Conservation (phyloP, 2,113 vertebrate species). For the Podiceps cristatus region DNA sequence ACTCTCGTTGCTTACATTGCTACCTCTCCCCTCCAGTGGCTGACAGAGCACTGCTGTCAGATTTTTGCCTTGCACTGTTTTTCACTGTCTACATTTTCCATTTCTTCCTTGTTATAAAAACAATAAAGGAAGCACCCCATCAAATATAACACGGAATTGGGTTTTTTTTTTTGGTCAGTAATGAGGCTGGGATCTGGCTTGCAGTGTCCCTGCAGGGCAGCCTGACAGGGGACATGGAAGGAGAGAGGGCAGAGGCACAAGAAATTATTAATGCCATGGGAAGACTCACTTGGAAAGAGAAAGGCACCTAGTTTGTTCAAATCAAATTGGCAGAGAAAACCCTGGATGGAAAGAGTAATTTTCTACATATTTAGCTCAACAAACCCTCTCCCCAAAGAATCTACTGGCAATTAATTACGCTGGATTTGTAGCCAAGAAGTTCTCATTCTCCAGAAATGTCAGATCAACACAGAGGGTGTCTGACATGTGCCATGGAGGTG, state of each 20-base stretch:
- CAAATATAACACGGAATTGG: neutral
- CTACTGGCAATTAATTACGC: neutral
- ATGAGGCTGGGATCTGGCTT: neutral
- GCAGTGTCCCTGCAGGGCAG: neutral
- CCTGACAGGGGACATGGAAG: neutral
- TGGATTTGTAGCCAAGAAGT: neutral
- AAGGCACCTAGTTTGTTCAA: neutral
- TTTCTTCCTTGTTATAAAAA: slow-evolving; percentile 24
- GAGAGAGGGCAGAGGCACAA: neutral
- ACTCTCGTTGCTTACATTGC: neutral
- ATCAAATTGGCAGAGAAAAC: neutral
- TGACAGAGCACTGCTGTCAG: neutral
- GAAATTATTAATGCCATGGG: neutral
- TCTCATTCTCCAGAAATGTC: neutral
- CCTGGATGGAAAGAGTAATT: neutral
- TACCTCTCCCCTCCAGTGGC: neutral
- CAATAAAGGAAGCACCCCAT: neutral
- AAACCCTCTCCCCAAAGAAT: neutral
- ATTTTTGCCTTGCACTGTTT: neutral
- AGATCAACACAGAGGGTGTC: neutral
- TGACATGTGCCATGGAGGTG: neutral
- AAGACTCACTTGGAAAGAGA: neutral
- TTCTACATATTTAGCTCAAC: neutral
- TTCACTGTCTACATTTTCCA: neutral
- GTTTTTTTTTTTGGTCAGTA: neutral